A percentile compares a stretch with the other conserved stretches of the same genome.
Conservation (phyloP, 1,140 invertebrate species). For the Caerostris extrusa region DNA sequence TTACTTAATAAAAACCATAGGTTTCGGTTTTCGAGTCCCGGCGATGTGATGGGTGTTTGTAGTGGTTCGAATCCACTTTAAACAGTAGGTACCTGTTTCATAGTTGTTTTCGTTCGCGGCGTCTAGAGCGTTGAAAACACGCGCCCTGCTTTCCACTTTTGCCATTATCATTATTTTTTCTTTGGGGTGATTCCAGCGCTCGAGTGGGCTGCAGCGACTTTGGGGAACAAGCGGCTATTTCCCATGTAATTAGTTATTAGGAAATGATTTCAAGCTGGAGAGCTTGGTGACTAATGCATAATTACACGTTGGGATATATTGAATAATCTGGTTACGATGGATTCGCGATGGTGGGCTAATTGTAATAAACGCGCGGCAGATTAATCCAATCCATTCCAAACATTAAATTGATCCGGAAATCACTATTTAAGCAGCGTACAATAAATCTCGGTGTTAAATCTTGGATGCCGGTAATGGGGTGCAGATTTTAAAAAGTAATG, state of each 20-base stretch:
- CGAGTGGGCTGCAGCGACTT: constrained; percentile 8
- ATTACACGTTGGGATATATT: constrained; percentile 1
- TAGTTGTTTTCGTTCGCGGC: neutral
- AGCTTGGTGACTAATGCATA: constrained; percentile 12
- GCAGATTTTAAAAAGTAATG: too few relatives aligned
- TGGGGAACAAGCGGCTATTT: constrained; percentile 37
- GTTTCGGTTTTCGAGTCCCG: too few relatives aligned
- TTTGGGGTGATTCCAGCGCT: constrained; percentile 37
- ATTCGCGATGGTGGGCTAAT: neutral
- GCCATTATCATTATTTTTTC: constrained; percentile 48
- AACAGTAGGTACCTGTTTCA: too few relatives aligned
- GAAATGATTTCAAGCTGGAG: constrained; percentile 21
- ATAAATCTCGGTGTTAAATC: neutral
- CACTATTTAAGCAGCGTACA: neutral
- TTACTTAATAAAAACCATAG: too few relatives aligned
- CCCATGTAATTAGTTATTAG: constrained; percentile 58
- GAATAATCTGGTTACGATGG: neutral
- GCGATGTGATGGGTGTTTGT: too few relatives aligned
- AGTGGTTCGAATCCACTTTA: too few relatives aligned
- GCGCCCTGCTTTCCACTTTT: constrained; percentile 20
- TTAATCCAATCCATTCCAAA: neutral
- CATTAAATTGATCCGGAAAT: neutral
- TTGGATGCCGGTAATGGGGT: too few relatives aligned
- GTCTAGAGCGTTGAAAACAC: constrained; percentile 49
- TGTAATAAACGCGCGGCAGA: neutral